Evolutionary conservation across 1,140 invertebrate genomes (phyloP).

Genomic region (Drosophila sproati): DNA sequence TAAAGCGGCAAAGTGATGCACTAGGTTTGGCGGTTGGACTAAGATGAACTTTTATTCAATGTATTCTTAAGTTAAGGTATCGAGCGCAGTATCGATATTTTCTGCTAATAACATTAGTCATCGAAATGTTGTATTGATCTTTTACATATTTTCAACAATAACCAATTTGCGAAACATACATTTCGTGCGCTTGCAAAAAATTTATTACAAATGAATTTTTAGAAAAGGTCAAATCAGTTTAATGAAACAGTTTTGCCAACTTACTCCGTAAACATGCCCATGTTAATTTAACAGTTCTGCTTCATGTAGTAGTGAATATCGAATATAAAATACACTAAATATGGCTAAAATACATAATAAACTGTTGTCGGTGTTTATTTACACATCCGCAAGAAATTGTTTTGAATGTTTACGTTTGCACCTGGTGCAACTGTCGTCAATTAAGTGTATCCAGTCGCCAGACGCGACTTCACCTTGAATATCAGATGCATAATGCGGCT

Average conservation of each 20-base stretch:
- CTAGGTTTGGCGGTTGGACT: too few species aligned
- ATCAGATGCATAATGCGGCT: slow-evolving; percentile 53
- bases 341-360: slow-evolving; percentile 7
- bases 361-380: slow-evolving; percentile 40
- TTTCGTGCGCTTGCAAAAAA: background rate
- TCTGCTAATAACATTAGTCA: too few species aligned
- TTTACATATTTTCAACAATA: too few species aligned
- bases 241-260: background rate
- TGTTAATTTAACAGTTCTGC: slow-evolving; percentile 16
- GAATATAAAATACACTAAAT: slow-evolving; percentile 14
- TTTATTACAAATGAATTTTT: background rate
- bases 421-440: background rate
- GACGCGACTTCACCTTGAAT: background rate
- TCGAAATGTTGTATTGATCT: too few species aligned
- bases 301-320: slow-evolving; percentile 1
- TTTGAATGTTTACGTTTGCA: slow-evolving; percentile 14
- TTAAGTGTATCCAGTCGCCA: background rate
- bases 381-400: background rate
- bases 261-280: background rate
- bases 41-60: too few species aligned
- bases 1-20: too few species aligned
- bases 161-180: too few species aligned
- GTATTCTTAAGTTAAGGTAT: too few species aligned
- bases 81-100: too few species aligned
- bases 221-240: background rate